These are phyloP conservation scores for Napeogenes inachia DNA, from an alignment of 2,888 invertebrate species.

Conservation along the genomic window DNA sequence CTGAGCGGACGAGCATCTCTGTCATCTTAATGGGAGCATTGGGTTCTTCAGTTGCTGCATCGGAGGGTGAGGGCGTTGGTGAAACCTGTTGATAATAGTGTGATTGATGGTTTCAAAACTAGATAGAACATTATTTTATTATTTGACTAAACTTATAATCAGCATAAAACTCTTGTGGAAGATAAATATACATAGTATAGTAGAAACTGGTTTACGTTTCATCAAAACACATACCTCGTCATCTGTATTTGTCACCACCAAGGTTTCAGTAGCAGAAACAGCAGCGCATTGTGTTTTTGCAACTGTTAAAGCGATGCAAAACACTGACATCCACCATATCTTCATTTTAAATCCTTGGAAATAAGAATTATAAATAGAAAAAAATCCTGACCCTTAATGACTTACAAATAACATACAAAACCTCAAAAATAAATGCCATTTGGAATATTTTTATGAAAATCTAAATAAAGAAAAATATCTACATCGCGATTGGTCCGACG, in stretches of 20 bases:
- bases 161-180: too few relatives aligned
- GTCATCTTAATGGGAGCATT: slow-evolving; percentile 68
- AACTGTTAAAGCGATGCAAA: slow-evolving; percentile 41
- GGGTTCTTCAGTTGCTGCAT: slow-evolving; percentile 48
- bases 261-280: slow-evolving; percentile 40
- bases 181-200: too few relatives aligned
- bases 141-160: too few relatives aligned
- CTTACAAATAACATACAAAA: too few relatives aligned
- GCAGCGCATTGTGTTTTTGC: slow-evolving; percentile 41
- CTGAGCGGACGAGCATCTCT: slow-evolving; percentile 79
- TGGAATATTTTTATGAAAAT: too few relatives aligned
- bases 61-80: slow-evolving; percentile 25
- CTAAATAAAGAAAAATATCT: too few relatives aligned
- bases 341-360: slow-evolving; percentile 22
- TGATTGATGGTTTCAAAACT: slow-evolving; percentile 59
- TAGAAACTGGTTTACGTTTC: background rate
- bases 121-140: too few relatives aligned
- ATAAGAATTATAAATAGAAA: too few relatives aligned
- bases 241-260: slow-evolving; percentile 6
- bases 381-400: too few relatives aligned
- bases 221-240: slow-evolving; percentile 1
- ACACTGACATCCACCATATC: slow-evolving; percentile 37
- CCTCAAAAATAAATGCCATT: too few relatives aligned
- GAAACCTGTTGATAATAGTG: slow-evolving; percentile 64
- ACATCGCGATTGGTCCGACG: too few relatives aligned